phyloP scores from a whole-genome alignment of 2,888 invertebrate species.

The Parelbella ahira region DNA sequence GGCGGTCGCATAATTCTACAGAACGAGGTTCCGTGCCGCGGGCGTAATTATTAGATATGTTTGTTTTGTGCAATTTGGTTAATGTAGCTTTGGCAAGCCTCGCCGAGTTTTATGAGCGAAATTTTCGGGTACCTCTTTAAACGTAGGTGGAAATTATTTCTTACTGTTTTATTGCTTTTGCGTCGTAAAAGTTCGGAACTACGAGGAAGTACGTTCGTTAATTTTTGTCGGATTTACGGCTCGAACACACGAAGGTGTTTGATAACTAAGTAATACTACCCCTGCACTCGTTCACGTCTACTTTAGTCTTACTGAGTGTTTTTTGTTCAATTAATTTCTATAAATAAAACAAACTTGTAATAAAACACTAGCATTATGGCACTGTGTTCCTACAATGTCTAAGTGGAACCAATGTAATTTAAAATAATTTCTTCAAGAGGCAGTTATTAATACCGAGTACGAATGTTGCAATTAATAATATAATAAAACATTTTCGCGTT shows the following conservation, averaged over 20 bases:
- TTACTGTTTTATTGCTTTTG: slow-evolving; percentile 50
- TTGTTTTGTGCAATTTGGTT: slow-evolving; percentile 71
- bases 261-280: too few relatives aligned
- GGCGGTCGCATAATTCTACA: slow-evolving; percentile 66
- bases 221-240: slow-evolving; percentile 29
- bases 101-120: slow-evolving; percentile 52
- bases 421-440: too few relatives aligned
- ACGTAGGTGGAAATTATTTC: slow-evolving; percentile 56
- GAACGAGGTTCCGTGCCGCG: slow-evolving; percentile 52
- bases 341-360: too few relatives aligned
- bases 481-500: too few relatives aligned
- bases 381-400: too few relatives aligned
- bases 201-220: slow-evolving; percentile 24
- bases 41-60: slow-evolving; percentile 70
- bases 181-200: slow-evolving; percentile 38
- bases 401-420: too few relatives aligned
- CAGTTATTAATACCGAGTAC: too few relatives aligned
- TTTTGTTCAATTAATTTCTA: too few relatives aligned
- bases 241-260: slow-evolving; percentile 11
- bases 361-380: too few relatives aligned
- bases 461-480: too few relatives aligned
- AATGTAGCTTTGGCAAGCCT: slow-evolving; percentile 51
- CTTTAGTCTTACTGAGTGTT: too few relatives aligned
- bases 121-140: slow-evolving; percentile 51
- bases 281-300: too few relatives aligned